Percentiles rank a stretch among this genome's conserved stretches.
Conservation (phyloP, 2,888 invertebrate species). For the Caenorhabditis sp. region DNA sequence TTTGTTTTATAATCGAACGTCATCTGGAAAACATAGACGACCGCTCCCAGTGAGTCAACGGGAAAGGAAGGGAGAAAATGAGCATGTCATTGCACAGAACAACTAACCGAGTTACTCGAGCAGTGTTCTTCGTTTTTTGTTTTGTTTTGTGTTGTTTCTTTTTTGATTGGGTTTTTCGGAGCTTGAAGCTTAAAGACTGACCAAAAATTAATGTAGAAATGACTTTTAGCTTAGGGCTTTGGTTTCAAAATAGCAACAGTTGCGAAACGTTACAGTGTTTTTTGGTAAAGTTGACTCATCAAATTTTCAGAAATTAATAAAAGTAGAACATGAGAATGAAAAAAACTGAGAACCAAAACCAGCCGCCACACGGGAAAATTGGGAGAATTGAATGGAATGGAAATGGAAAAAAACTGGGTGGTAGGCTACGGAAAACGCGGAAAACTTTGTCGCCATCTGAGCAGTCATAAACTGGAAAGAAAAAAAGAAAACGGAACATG, state of each 20-base stretch:
- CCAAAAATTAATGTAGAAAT: constrained; percentile 10
- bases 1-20: constrained; percentile 10
- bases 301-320: constrained; percentile 33
- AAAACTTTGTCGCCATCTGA: too few relatives aligned
- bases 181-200: not conserved
- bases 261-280: too few relatives aligned
- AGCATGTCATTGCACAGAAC: constrained; percentile 37
- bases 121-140: constrained; percentile 21
- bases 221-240: too few relatives aligned
- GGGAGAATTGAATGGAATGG: constrained; percentile 2
- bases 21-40: constrained; percentile 16
- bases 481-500: not conserved
- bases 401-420: constrained; percentile 7
- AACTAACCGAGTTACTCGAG: constrained; percentile 30
- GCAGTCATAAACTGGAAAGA: too few relatives aligned
- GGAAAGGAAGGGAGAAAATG: constrained; percentile 13
- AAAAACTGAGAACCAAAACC: too few relatives aligned
- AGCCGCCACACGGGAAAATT: constrained; percentile 22
- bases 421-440: not conserved
- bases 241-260: too few relatives aligned
- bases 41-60: constrained; percentile 11
- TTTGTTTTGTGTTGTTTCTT: not conserved
- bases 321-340: too few relatives aligned
- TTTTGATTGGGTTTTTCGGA: not conserved
- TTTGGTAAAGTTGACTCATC: too few relatives aligned